Evolutionary conservation across 1,140 invertebrate species (phyloP), one percentile per base, ranked within the genome.

Genomic region (Magallana ariakensis): DNA sequence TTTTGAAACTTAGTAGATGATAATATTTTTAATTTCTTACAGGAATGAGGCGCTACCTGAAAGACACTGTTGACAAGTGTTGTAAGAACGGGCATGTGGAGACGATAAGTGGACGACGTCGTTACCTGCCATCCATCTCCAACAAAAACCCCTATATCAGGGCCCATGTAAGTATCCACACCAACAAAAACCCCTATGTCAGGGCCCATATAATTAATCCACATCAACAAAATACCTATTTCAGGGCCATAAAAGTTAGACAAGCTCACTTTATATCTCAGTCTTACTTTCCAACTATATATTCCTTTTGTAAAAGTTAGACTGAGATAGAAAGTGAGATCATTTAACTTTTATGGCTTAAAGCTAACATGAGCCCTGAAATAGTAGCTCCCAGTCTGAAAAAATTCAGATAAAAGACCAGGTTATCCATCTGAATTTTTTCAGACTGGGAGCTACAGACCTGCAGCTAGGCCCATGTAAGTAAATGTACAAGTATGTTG

Each of bases 71-170:
- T 1, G 96, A 97, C 56, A 95, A 96, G 46, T 98, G 97, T 91
- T 95, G 95, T 90, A 92, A 95, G 55, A 95, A 96, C 19, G 98
- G 97, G 19, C 98, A 96, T 92, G 96, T 99, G 19, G 96, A 97
- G 93, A 99, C 98, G 0, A 94, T 99, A 19, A 95, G 96, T 82
- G 97, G 97, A 26, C 95, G 98, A 60, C 95, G 97, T 57, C 96
- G 98, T 91, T 97, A 97, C 93, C 94, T 99, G 53, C 96, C 97
- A 0, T 95, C 96, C 84, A 98, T 99, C 57, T 97, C 96, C 58
- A 97, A 96, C 90, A 93, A 92, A 19, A 96, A 96, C 84, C 85
- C 94, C 26, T 94, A 95, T 57, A 94, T 96, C 80, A 96, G 95
- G 95, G 95, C 97, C 96, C 95, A 95, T 92, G 92, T 94, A 87